Evolutionary conservation across 2,888 invertebrate genomes (phyloP), one percentile per base, ranked within the genome.

Genomic region (Abscondita cerata): DNA sequence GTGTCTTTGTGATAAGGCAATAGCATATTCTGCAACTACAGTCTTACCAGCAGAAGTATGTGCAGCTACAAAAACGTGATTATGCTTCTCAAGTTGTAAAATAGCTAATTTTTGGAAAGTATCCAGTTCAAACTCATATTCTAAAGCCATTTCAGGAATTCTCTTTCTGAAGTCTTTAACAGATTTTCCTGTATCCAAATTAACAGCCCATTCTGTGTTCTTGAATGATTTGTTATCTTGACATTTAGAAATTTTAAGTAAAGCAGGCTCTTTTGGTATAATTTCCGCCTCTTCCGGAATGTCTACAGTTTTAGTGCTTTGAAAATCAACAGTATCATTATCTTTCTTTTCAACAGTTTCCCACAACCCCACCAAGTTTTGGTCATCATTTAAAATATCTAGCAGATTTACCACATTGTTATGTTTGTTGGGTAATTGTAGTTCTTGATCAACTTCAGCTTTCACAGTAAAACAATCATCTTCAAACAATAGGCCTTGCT

Each of bases 21-120:
- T 96, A 0, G 99, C 99, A 81, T 99, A 99, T 82, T 99, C 99
- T 0, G 99, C 99, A 0, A 99, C 97, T 0, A 97, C 98, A 0
- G 99, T 99, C 83, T 99, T 99, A 18, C 94, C 96, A 0, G 99
- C 99, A 0, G 99, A 99, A 0, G 99, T 99, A 77, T 99, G 99
- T 0, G 99, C 99, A 0, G 99, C 97, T 0, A 99, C 98, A 80
- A 99, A 98, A 0, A 99, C 96, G 78, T 96, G 95, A 72, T 96
- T 91, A 11, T 94, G 91, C 73, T 93, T 90, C 81, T 99, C 98
- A 55, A 99, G 81, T 78, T 93, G 94, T 4, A 98, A 81, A 62
- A 99, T 95, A 0, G 99, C 98, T 84, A 94, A 93, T 81, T 99
- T 97, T 78, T 99, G 99, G 78, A 99, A 99, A 18, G 88, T 92